Evolutionary conservation across 2,113 vertebrate species (phyloP).

Genomic region (Oryctolagus cuniculus): DNA sequence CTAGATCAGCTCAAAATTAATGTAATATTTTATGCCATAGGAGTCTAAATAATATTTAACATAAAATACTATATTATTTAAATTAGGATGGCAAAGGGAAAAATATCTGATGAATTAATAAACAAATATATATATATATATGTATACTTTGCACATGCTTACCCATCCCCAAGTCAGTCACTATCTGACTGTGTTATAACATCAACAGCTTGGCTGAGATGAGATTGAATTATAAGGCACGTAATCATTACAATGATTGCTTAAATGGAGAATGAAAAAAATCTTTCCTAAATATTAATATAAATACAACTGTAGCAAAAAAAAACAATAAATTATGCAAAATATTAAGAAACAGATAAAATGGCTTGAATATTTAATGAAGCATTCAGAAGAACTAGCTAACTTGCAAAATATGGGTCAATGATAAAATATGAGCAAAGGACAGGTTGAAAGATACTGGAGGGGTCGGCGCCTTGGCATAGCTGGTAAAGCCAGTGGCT

Average conservation of each 20-base stretch:
- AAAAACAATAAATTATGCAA: slow-evolving; percentile 46
- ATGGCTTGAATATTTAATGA: slow-evolving; percentile 11
- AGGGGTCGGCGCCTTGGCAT: too few species aligned
- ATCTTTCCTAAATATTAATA: slow-evolving; percentile 37
- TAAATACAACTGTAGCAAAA: not conserved
- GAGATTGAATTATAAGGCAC: slow-evolving; percentile 42
- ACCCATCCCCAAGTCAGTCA: not conserved
- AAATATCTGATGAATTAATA: slow-evolving; percentile 56
- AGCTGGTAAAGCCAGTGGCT: too few species aligned
- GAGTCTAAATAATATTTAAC: slow-evolving; percentile 40
- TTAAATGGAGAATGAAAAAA: slow-evolving; percentile 38
- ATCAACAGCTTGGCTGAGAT: slow-evolving; percentile 18
- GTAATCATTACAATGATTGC: slow-evolving; percentile 20
- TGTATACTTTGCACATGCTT: not conserved
- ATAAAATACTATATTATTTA: not conserved
- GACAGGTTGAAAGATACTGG: not conserved
- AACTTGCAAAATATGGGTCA: not conserved
- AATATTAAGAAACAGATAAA: slow-evolving; percentile 34
- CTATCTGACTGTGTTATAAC: slow-evolving; percentile 39
- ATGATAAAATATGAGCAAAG: not conserved
- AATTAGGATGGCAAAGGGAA: slow-evolving; percentile 3
- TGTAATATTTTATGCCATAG: not conserved
- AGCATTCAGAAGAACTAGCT: not conserved
- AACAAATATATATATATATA: not conserved
- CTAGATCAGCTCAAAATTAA: not conserved